Base-by-base conservation (phyloP, 2,113 vertebrate species). In the Urocynchramus pylzowi region DNA sequence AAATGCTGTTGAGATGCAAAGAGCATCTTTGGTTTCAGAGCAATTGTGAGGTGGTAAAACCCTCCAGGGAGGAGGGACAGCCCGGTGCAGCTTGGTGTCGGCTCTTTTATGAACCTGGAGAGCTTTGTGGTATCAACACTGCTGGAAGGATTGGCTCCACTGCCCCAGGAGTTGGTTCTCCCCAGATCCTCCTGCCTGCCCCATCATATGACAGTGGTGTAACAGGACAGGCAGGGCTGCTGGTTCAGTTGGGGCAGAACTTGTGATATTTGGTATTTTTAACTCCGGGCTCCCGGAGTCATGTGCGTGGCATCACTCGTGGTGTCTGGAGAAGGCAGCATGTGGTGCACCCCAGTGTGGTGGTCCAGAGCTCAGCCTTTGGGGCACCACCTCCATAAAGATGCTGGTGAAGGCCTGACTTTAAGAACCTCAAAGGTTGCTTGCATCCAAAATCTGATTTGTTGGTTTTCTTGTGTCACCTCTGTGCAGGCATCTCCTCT, bases 241-340 rank as follows among this genome's bases (percentile, higher is more conserved):
- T 16, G 61, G 30, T 14, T 91, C 2, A 1, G 7, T 3, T 84
- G 45, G 75, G 89, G 57, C 42, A 84, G 67, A 75, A 85, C 81
- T 85, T 93, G 91, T 91, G 91, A 83, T 61, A 27, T 65, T 83
- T 69, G 81, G 33, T 78, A 6, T 93, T 94, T 94, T 79, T 64
- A 71, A 52, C 50, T 70, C 23, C 35, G 0, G 1, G 24, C 75
- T 80, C 26, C 59, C 16, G n/a, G 64, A 68, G 53, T 84, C 87
- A 47, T 4, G 41, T 17, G 82, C 0, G 0, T 42, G 89, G 75
- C 33, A 6, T 60, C 67, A 26, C 13, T 4, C 8, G 3, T 3
- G 2, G 78, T 35, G 69, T 35, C 75, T 76, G 87, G 65, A 30
- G 86, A 26, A 42, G 35, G 60, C 42, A 63, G 84, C 3, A 18